Evolutionary conservation across 2,797 vertebrate species (phyloP).

Genomic region (Enteromius treurensis): DNA sequence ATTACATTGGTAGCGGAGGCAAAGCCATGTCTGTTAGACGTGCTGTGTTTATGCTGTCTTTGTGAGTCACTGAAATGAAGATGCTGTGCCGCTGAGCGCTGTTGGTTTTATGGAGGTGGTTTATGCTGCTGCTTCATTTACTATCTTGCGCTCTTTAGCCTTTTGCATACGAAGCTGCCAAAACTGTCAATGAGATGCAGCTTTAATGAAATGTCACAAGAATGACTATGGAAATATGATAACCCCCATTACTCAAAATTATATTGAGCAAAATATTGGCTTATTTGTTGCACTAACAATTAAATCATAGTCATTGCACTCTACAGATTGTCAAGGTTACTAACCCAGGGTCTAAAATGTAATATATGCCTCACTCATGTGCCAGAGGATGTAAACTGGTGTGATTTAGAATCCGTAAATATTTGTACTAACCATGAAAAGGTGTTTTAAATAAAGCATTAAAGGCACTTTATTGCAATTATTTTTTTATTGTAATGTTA

Average conservation of each 20-base stretch:
- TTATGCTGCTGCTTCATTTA: slow-evolving; percentile 26
- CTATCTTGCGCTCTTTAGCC: background rate
- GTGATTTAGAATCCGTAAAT: background rate
- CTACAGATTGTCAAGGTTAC: background rate
- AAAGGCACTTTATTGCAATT: background rate
- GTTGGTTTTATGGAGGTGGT: slow-evolving; percentile 32
- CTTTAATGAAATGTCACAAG: slow-evolving; percentile 4
- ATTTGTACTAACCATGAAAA: slow-evolving; percentile 2
- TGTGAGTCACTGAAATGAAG: slow-evolving; percentile 51
- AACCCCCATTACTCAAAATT: background rate
- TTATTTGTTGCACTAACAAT: slow-evolving; percentile 5
- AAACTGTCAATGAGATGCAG: slow-evolving; percentile 20
- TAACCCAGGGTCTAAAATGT: background rate
- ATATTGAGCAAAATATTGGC: background rate
- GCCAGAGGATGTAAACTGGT: background rate
- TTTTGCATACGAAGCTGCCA: slow-evolving; percentile 32
- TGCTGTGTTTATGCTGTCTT: slow-evolving; percentile 70
- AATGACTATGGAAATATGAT: background rate
- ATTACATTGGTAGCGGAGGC: slow-evolving; percentile 70
- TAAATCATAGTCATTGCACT: background rate
- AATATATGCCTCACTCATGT: background rate
- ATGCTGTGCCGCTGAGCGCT: slow-evolving; percentile 46
- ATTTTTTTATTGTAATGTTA: no score
- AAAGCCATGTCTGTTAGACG: slow-evolving; percentile 69
- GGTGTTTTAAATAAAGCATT: background rate